These are phyloP conservation scores for Metacarcinus magister DNA, from an alignment of 2,888 invertebrate species.

Conservation along the genomic window DNA sequence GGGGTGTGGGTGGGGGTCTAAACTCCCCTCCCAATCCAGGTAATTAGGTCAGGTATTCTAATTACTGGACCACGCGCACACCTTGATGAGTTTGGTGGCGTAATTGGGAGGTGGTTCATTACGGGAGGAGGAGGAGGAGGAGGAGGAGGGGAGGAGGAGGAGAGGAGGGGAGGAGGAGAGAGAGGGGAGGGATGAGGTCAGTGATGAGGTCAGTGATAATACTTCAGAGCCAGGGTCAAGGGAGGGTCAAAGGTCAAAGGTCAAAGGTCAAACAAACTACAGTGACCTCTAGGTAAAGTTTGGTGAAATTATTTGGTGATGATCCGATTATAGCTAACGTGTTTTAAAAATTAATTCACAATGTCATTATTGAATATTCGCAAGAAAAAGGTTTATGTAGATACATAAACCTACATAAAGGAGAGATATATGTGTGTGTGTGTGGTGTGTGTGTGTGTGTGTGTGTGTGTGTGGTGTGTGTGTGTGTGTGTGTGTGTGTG, in stretches of 20 bases:
- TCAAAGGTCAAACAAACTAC: neutral
- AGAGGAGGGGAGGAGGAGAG: neutral
- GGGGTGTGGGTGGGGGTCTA: no score
- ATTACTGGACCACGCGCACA: neutral
- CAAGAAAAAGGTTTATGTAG: neutral
- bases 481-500: neutral
- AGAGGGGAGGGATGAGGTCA: neutral
- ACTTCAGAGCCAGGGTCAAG: neutral
- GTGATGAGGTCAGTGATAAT: neutral
- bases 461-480: constrained; percentile 7
- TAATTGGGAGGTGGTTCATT: neutral
- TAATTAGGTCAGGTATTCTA: constrained; percentile 1
- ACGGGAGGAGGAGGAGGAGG: neutral
- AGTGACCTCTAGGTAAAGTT: neutral
- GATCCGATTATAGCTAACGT: neutral
- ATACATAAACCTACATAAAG: neutral
- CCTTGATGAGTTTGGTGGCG: neutral
- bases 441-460: constrained; percentile 34
- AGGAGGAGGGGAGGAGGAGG: neutral
- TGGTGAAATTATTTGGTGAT: neutral
- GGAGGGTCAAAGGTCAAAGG: neutral
- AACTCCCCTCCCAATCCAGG: neutral
- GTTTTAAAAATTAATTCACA: neutral
- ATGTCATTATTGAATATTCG: neutral
- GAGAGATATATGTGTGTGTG: neutral